Evolutionary conservation across 1,140 invertebrate genomes (phyloP), one percentile per base, ranked within the genome.

Genomic region (Dendrolimus kikuchii): DNA sequence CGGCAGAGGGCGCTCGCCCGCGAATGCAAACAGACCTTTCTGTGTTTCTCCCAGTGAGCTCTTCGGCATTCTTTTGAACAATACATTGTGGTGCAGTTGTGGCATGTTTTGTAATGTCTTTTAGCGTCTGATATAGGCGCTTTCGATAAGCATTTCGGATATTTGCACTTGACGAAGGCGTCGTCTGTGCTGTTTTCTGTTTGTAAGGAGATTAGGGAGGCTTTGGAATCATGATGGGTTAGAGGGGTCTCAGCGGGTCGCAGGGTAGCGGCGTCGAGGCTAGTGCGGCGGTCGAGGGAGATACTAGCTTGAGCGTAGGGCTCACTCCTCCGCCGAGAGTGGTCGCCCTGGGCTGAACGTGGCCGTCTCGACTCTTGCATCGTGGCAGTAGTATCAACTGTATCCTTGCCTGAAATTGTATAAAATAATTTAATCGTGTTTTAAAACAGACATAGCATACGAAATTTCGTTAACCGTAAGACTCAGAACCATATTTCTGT

Each of bases 81-180:
- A 77, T 95, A 95, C 47, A 94, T 89, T 64, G 96, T 96, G 56
- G 94, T 94, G 87, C 97, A 98, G 84, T 98, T 98, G 87, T 98
- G 96, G 83, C 97, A 98, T 53, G 92, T 94, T 73, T 96, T 95
- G 86, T 92, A 97, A 68, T 90, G 90, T 63, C 91, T 90, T 66
- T 92, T 90, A 36, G 92, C 93, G 59, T 94, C 94, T 38, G 89
- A 87, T 9, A 91, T 63, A 6, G 87, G 90, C 3, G 92, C 89
- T 23, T 90, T 86, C 40, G 91, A 89, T 39, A 90, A 86, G 79
- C 94, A 95, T 74, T 95, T 94, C 54, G 92, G 91, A 78, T 94
- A 94, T 42, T 94, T 91, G 73, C 94, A 95, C 62, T 91, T 89
- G 44, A 95, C 90, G 58, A 92, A 86, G 38, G 84, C 77, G n/a